Base-by-base conservation (phyloP, 2,888 invertebrate genomes). In the Pandemis corylana region DNA sequence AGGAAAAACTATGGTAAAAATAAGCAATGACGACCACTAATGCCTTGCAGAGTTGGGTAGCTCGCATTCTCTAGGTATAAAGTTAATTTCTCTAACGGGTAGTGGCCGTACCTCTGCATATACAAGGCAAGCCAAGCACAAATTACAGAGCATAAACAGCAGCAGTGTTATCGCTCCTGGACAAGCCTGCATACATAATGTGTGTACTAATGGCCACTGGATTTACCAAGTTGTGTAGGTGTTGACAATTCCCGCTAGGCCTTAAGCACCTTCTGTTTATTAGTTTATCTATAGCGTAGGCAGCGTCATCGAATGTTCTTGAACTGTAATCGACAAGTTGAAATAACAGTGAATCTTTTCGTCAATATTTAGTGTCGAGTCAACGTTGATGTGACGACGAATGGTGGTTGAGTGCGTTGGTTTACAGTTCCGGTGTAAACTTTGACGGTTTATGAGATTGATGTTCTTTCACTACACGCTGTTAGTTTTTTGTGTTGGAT, bases 251-350 rank as follows among this genome's bases (percentile, higher is more conserved):
- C 68, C 76, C 62, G 68, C 59, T 65, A 63, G 51, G 51, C 56
- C 65, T 70, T 73, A 67, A 76, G 76, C 64, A 74, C 66, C 62
- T 46, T 51, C 66, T 67, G 70, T 75, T 74, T 66, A 70, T 81
- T 78, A 75, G 74, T 70, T 74, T 81, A 76, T 74, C 79, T 80
- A 83, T 84, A 81, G 87, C 83, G 86, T 89, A 85, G 86, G 87
- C 76, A 85, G 87, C 83, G 59, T 62, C 76, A 15, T 75, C 72
- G 63, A 72, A 71, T 76, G 76, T 76, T 77, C 68, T 76, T 72
- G 63, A 56, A 66, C 44, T 69, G 64, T 20, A 71, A 75, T 72
- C 68, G 71, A 65, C 75, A 73, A 46, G 64, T 69, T 73, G 64
- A 49, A 69, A 73, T 73, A 73, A 73, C 73, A 59, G 65, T 61